These are phyloP conservation scores for Microcaecilia unicolor DNA, from an alignment of 2,797 vertebrate genomes.

Conservation along the genomic window DNA sequence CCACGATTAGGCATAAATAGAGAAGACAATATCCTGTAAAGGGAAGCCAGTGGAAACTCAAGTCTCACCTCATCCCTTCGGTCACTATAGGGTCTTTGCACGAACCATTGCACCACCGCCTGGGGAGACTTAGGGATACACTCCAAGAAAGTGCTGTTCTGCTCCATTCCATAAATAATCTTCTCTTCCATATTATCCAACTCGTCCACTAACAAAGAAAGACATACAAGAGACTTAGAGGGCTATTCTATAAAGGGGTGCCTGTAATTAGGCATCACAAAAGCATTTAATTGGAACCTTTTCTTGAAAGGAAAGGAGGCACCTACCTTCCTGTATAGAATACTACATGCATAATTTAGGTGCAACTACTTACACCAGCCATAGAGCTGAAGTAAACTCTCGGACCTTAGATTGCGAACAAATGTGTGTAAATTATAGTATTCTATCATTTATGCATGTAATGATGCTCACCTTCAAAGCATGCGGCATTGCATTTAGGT, in stretches of 20 bases:
- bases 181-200: slow-evolving; percentile 52
- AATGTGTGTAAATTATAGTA: too few species aligned
- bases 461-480: too few species aligned
- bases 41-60: not conserved
- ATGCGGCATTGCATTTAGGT: too few species aligned
- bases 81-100: slow-evolving; percentile 59
- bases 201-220: slow-evolving; percentile 47
- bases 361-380: too few species aligned
- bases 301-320: too few species aligned
- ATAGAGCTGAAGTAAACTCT: too few species aligned
- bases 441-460: too few species aligned
- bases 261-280: too few species aligned
- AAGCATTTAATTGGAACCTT: too few species aligned
- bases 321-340: too few species aligned
- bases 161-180: slow-evolving; percentile 74
- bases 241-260: not conserved
- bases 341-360: too few species aligned
- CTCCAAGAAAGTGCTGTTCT: slow-evolving; percentile 90
- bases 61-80: slow-evolving; percentile 71
- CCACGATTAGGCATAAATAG: not conserved
- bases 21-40: not conserved
- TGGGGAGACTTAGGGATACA: slow-evolving; percentile 81
- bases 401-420: too few species aligned
- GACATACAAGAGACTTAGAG: not conserved
- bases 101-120: slow-evolving; percentile 75